Evolutionary conservation across 2,888 invertebrate genomes (phyloP).

Genomic region (Netelia fuscicornis): DNA sequence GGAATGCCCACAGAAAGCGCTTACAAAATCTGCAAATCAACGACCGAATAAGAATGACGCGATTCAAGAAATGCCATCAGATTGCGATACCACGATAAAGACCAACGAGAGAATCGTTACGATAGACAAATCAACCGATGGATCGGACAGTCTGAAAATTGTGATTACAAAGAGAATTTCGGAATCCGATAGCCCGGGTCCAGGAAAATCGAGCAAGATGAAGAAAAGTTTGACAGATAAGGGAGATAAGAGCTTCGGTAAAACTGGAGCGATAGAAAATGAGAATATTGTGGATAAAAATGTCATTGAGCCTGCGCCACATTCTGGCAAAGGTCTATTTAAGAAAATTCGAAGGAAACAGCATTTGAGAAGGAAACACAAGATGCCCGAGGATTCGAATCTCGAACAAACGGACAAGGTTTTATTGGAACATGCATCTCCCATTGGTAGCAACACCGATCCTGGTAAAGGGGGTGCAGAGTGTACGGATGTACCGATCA

Average conservation of each 20-base stretch:
- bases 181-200: constrained; percentile 38
- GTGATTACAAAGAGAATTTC: constrained; percentile 56
- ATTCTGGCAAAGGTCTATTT: constrained; percentile 50
- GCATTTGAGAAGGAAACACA: constrained; percentile 59
- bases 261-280: constrained; percentile 31
- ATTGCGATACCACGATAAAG: constrained; percentile 6
- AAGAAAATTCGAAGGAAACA: constrained; percentile 66
- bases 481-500: background rate
- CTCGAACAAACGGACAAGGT: constrained; percentile 19
- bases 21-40: constrained; percentile 36
- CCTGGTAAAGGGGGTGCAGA: constrained; percentile 11
- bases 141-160: constrained; percentile 53
- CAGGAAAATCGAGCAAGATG: constrained; percentile 30
- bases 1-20: constrained; percentile 13
- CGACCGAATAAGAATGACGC: constrained; percentile 31
- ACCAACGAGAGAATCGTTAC: constrained; percentile 52
- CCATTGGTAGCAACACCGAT: background rate
- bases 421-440: background rate
- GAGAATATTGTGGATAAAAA: constrained; percentile 46
- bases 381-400: constrained; percentile 7
- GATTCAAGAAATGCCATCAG: background rate
- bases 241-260: constrained; percentile 23
- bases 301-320: constrained; percentile 37
- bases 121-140: constrained; percentile 56
- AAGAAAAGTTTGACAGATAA: constrained; percentile 33